Base-by-base conservation (phyloP, 2,888 invertebrate genomes). In the Thalpophila matura region DNA sequence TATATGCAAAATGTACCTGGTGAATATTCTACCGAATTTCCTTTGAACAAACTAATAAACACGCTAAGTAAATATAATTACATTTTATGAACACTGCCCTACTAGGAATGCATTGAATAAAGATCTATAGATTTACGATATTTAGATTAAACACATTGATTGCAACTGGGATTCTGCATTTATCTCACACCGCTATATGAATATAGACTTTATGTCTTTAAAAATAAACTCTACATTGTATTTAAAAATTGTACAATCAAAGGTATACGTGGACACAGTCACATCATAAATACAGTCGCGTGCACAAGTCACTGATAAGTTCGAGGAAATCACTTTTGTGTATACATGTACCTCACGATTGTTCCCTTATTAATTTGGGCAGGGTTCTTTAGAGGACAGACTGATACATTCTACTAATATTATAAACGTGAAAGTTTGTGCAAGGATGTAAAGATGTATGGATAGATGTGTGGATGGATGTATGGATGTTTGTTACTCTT, bases 11-110 rank as follows among this genome's bases (percentile, higher is more conserved):
- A 33, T 33, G 20, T 16, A 18, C 10, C 10, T 16, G 3, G 18
- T 22, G 9, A 66, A 57, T 47, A 26, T 29, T 35, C 56, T 14
- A 14, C 22, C 6, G 16, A 46, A 51, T 33, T 20, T 18, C 43
- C 46, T 64, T 69, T 55, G 55, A 55, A 62, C 47, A 37, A 42
- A 53, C 26, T 31, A 24, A 38, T 51, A 57, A 51, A 61, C 45
- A n/a, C 3, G 22, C 1, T 31, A 29, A 33, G 9, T 35, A 35
- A 63, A 40, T 40, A 46, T 20, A 62, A 45, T 31, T 18, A 40
- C 18, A 24, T 10, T 38, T 18, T 53, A 38, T 45, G 69, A 56
- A 69, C 63, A 46, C 27, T 37, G 7, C 20, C 14, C 12, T 47
- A 47, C 43, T 42, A 45, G n/a, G 55, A 67, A 69, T 33, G 26